Percentiles rank a stretch among this genome's conserved stretches.
These are phyloP conservation scores for Oryzias javanicus DNA, from an alignment of 2,113 vertebrate genomes.

Conservation along the genomic window DNA sequence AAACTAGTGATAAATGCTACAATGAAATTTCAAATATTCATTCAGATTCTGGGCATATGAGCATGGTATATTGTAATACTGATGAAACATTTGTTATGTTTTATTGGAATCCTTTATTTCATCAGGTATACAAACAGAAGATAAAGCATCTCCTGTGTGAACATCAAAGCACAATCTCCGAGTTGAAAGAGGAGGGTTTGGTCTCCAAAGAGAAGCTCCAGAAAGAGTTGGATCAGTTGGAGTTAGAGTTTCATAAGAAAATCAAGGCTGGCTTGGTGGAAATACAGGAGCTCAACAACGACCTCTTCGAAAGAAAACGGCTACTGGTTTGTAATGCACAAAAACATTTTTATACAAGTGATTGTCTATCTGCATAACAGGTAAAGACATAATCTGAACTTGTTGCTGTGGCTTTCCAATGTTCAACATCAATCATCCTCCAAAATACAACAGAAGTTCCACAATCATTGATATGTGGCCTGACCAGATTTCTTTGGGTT, in stretches of 20 bases:
- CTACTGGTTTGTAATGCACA: constrained; percentile 77
- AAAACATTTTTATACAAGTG: not conserved
- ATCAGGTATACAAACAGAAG: constrained; percentile 89
- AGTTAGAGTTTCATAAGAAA: constrained; percentile 72
- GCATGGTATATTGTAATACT: not conserved
- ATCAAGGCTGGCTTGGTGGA: constrained; percentile 71
- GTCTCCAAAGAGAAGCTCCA: constrained; percentile 74
- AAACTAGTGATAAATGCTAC: too few relatives aligned
- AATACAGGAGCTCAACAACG: constrained; percentile 77
- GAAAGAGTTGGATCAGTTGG: constrained; percentile 78
- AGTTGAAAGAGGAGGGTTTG: constrained; percentile 77
- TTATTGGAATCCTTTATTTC: not conserved
- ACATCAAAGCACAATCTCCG: constrained; percentile 86
- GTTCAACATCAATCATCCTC: too few relatives aligned
- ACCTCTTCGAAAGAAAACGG: constrained; percentile 78
- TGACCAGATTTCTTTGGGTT: too few relatives aligned
- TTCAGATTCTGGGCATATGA: too few relatives aligned
- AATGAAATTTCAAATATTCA: too few relatives aligned
- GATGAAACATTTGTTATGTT: not conserved
- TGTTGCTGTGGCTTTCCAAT: not conserved
- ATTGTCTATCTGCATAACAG: too few relatives aligned
- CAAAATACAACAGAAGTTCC: too few relatives aligned
- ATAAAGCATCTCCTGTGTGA: constrained; percentile 92
- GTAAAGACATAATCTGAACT: not conserved
- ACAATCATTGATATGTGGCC: too few relatives aligned